Conservation (phyloP, 2,797 vertebrate species). For the Anguilla pacifica region DNA sequence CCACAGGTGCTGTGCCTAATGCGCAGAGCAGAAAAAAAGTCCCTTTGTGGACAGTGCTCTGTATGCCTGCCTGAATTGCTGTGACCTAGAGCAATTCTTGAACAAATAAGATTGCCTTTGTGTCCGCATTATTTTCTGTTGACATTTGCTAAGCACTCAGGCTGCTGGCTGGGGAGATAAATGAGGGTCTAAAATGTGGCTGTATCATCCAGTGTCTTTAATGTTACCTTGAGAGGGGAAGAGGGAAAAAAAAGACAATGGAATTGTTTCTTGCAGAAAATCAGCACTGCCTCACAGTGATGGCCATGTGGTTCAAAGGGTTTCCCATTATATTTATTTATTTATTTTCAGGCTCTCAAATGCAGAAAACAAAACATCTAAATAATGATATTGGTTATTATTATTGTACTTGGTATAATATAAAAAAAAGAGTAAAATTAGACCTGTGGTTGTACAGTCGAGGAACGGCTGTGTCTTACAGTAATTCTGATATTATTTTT, state of each 20-base stretch:
- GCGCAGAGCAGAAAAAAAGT: constrained; percentile 40
- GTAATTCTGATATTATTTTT: background rate
- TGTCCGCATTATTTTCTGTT: constrained; percentile 82
- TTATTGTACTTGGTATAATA: constrained; percentile 3
- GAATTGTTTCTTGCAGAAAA: constrained; percentile 61
- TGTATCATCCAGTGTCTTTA: constrained; percentile 71
- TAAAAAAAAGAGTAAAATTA: background rate
- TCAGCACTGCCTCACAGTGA: constrained; percentile 52
- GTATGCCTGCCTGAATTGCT: constrained; percentile 66
- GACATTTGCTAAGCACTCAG: constrained; percentile 80
- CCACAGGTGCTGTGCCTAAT: constrained; percentile 47
- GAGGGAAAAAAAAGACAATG: constrained; percentile 37
- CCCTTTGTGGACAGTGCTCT: constrained; percentile 40
- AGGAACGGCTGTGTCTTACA: background rate
- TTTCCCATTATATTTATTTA: constrained; percentile 30
- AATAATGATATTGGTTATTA: constrained; percentile 33
- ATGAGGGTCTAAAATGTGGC: constrained; percentile 75
- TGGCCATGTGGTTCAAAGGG: background rate
- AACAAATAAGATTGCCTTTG: constrained; percentile 83
- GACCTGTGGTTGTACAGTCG: background rate
- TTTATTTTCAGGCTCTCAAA: constrained; percentile 35
- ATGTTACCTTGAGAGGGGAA: constrained; percentile 70
- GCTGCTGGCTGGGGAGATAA: constrained; percentile 77
- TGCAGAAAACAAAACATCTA: constrained; percentile 24
- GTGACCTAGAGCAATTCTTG: constrained; percentile 80